Conservation (phyloP, 2,797 vertebrate genomes). For the Silurus lanzhouensis region DNA sequence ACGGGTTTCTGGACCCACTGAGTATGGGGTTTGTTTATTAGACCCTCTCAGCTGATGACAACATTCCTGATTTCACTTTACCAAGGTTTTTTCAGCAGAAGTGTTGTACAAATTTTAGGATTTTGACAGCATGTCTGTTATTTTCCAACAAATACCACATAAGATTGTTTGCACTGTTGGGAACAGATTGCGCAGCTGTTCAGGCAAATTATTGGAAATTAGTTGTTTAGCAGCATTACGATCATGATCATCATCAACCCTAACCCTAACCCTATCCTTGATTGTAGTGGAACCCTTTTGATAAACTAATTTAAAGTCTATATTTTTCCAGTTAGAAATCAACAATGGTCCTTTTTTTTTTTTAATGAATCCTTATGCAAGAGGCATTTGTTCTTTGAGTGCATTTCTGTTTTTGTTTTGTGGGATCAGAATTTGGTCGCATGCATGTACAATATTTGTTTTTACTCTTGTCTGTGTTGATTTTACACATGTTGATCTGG, state of each 20-base stretch:
- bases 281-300: not conserved
- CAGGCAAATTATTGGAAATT: not conserved
- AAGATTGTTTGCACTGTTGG: not conserved
- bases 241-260: not conserved
- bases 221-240: conserved; percentile 3
- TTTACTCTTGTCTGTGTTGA: not conserved
- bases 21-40: not conserved
- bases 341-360: not conserved
- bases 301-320: not conserved
- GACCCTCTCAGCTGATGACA: not conserved
- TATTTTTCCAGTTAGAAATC: not conserved
- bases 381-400: not conserved
- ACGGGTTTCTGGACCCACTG: not conserved
- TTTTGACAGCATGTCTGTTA: not conserved
- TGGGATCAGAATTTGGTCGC: not conserved
- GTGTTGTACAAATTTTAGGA: not conserved
- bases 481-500: not conserved
- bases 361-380: not conserved
- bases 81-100: not conserved
- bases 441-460: not conserved
- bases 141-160: not conserved
- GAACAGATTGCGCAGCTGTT: conserved; percentile 20
- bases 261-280: no score
- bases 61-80: not conserved
- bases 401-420: not conserved